phyloP scores from a whole-genome alignment of 2,797 vertebrate species.

The Malacoraja senta region DNA sequence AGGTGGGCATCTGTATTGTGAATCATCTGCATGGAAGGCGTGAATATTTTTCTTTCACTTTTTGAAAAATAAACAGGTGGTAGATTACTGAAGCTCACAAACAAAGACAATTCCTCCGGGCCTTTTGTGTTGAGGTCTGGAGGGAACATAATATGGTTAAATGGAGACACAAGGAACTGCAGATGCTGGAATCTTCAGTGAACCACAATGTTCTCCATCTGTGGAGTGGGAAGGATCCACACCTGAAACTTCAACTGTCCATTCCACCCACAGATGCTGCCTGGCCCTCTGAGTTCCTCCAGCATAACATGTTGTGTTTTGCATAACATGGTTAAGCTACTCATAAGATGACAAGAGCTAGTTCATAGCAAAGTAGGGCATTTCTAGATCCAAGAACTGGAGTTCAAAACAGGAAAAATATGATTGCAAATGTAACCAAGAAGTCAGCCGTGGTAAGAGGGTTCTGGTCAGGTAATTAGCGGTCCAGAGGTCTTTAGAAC shows the following conservation, averaged over 20 bases:
- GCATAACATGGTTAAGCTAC: background rate
- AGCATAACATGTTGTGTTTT: too few relatives aligned
- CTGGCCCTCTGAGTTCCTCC: too few relatives aligned
- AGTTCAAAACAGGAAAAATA: background rate
- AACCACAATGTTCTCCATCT: too few relatives aligned
- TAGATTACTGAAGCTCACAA: background rate
- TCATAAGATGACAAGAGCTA: background rate
- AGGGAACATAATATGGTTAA: background rate
- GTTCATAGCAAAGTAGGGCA: background rate
- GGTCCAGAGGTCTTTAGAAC: too few relatives aligned
- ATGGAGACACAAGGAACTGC: too few relatives aligned
- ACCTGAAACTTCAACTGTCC: too few relatives aligned
- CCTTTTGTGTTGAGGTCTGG: background rate
- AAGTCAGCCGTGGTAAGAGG: background rate
- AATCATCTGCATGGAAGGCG: background rate
- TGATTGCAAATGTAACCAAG: background rate
- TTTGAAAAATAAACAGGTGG: background rate
- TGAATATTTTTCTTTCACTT: background rate
- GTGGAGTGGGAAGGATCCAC: too few relatives aligned
- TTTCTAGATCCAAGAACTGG: background rate
- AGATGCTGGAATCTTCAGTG: too few relatives aligned
- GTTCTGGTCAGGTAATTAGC: too few relatives aligned
- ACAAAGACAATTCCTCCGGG: background rate
- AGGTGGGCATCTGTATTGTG: background rate
- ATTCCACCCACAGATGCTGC: too few relatives aligned